Evolutionary conservation across 2,797 vertebrate species (phyloP).

Genomic region (Numenius phaeopus): DNA sequence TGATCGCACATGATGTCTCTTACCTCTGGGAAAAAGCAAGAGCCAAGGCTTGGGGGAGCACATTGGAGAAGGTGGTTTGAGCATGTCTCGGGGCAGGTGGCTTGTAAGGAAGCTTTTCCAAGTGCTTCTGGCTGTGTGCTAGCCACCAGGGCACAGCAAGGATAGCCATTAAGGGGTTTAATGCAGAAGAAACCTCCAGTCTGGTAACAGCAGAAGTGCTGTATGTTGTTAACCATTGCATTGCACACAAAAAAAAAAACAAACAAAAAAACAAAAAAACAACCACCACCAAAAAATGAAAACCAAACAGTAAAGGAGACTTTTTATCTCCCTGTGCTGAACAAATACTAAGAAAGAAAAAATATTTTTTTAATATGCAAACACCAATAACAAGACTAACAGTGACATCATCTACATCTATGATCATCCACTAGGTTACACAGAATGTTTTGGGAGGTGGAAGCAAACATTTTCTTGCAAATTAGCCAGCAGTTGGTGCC

Average conservation of each 20-base stretch:
- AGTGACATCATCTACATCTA: not conserved
- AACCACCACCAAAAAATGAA: not conserved
- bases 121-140: not conserved
- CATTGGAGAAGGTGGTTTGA: not conserved
- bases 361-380: not conserved
- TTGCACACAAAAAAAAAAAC: not conserved
- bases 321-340: not conserved
- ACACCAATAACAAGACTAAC: not conserved
- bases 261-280: not conserved
- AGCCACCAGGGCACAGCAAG: not conserved
- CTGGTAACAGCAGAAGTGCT: not conserved
- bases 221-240: not conserved
- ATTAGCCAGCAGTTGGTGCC: not conserved
- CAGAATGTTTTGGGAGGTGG: not conserved
- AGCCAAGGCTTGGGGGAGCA: not conserved
- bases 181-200: not conserved
- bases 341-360: not conserved
- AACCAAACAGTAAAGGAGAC: rapidly evolving
- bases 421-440: not conserved
- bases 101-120: not conserved
- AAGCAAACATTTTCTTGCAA: not conserved
- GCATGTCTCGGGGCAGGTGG: rapidly evolving
- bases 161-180: not conserved
- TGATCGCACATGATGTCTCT: not conserved
- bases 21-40: not conserved